These are phyloP conservation scores for Neodon shergylaensis DNA, from an alignment of 2,113 vertebrate species.

Conservation along the genomic window DNA sequence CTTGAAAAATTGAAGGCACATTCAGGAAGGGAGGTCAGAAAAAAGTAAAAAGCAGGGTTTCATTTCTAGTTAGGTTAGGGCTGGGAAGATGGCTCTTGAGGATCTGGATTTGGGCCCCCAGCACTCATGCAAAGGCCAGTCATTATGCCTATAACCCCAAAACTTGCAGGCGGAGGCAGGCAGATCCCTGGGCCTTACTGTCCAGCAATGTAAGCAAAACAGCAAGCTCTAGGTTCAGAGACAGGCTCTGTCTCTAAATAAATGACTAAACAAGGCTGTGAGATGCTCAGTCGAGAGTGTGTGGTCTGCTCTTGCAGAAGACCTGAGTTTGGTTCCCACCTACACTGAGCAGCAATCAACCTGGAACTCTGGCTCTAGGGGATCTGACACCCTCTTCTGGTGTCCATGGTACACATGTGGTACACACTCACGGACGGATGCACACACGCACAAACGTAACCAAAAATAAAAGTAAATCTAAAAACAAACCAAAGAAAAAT, in stretches of 20 bases:
- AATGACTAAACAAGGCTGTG: background rate
- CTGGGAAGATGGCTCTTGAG: no score
- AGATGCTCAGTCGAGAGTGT: background rate
- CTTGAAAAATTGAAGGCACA: constrained; percentile 24
- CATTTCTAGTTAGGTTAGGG: background rate
- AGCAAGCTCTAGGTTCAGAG: background rate
- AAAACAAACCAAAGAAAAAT: background rate
- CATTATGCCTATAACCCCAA: no score
- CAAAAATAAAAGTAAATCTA: background rate
- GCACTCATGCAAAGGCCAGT: background rate
- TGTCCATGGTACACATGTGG: background rate
- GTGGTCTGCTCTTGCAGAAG: background rate
- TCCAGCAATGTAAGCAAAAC: background rate
- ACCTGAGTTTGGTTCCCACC: background rate
- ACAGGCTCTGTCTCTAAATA: background rate
- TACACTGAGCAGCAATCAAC: no score
- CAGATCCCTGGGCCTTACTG: background rate
- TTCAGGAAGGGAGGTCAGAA: background rate
- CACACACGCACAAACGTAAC: background rate
- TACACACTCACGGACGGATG: background rate
- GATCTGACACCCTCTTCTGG: no score
- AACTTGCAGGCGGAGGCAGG: background rate
- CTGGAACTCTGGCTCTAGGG: background rate
- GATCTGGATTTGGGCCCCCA: background rate
- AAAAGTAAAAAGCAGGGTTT: background rate